Evolutionary conservation across 2,797 vertebrate genomes (phyloP).

Genomic region (Megaceryle alcyon): DNA sequence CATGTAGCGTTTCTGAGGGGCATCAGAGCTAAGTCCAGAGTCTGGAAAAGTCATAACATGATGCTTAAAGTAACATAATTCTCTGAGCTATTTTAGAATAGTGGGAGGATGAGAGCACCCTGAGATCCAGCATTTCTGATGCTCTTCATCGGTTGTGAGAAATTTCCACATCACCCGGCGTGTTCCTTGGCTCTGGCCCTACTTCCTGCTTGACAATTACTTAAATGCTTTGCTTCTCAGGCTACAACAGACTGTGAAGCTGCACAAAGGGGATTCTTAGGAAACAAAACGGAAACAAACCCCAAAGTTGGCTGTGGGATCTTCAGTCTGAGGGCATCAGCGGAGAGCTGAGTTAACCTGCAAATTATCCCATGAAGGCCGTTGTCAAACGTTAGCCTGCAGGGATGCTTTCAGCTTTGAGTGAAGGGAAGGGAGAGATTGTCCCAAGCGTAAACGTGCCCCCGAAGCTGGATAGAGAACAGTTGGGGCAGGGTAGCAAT

Average conservation of each 20-base stretch:
- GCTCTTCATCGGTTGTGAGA: background rate
- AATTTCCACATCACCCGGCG: background rate
- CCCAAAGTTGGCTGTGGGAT: background rate
- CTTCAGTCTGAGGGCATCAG: background rate
- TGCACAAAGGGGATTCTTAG: background rate
- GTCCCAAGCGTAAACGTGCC: background rate
- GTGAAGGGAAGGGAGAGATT: background rate
- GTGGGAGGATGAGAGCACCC: background rate
- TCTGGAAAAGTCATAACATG: conserved; percentile 66
- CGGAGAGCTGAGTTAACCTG: background rate
- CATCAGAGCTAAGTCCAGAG: conserved; percentile 10
- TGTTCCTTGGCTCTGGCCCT: background rate
- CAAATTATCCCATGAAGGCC: background rate
- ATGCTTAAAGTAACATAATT: background rate
- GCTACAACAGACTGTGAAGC: background rate
- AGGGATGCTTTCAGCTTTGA: background rate
- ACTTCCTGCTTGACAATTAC: background rate
- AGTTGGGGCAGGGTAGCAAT: background rate
- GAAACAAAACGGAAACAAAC: background rate
- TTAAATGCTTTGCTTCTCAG: background rate
- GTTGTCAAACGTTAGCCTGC: background rate
- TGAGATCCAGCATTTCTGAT: background rate
- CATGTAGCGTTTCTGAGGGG: conserved; percentile 80
- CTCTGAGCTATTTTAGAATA: background rate
- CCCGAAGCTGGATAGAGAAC: background rate